These are phyloP conservation scores for Anthoptus insignis DNA, from an alignment of 2,888 invertebrate species.

Conservation along the genomic window DNA sequence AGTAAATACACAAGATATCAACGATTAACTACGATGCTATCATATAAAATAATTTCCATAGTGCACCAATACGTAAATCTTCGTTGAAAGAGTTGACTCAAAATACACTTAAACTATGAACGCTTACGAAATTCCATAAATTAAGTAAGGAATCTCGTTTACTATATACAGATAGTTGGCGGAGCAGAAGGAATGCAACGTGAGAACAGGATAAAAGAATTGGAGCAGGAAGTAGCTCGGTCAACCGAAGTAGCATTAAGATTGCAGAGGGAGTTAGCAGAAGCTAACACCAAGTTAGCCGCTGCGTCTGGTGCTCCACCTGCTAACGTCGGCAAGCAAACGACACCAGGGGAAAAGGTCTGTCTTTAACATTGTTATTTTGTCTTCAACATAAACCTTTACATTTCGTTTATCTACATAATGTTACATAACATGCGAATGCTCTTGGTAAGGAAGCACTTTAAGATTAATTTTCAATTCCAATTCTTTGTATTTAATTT, in stretches of 20 bases:
- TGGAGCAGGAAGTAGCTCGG: conserved; percentile 95
- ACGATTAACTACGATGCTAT: no score
- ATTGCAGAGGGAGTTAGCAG: conserved; percentile 91
- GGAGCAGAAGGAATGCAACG: conserved; percentile 88
- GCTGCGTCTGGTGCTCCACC: conserved; percentile 69
- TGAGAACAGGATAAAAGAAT: conserved; percentile 90
- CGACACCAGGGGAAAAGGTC: conserved; percentile 88
- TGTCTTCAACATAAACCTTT: no score
- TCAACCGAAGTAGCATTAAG: conserved; percentile 91
- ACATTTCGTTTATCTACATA: no score
- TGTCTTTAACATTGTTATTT: conserved; percentile 1
- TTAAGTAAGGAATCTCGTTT: conserved; percentile 42
- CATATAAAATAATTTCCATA: no score
- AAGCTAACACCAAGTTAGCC: conserved; percentile 87
- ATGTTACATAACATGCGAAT: no score
- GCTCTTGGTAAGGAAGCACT: no score
- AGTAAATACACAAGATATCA: no score
- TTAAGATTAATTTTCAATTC: no score
- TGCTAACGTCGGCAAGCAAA: conserved; percentile 85
- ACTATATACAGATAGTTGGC: conserved; percentile 85
- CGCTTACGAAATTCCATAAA: conserved; percentile 28
- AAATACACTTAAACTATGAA: no score
- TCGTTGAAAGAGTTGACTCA: no score
- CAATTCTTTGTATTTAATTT: no score
- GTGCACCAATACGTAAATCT: no score